Evolutionary conservation across 1,140 invertebrate species (phyloP), one percentile per base, ranked within the genome.

Genomic region (Anagrus nilaparvatae): DNA sequence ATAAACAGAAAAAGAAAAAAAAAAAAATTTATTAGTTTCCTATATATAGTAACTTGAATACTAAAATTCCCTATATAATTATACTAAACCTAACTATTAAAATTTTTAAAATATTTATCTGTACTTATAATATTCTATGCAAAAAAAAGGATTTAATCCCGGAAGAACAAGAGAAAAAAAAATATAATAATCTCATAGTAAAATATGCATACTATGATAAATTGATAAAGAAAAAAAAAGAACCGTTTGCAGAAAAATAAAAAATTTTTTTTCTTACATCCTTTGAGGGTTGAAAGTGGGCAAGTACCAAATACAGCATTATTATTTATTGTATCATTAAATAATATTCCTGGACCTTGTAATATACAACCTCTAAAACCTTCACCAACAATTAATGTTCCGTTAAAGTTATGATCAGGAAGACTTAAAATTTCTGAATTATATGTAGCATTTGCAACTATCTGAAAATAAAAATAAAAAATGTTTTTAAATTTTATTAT

Each of bases 311-410:
- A 86, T 6, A 74, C 57, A 4, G 84, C 83, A 54, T 80, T 81
- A 50, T 75, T 72, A 20, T 75, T 69, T 28, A 74, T 60, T 30
- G 71, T 72, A 12, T 75, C 65, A 54, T 84, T 80, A 57, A 91
- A 86, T 45, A 84, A 74, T 14, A 90, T 72, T 38, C 82, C 79
- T 5, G 85, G 85, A 12, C 87, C 87, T 71, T 89, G 82, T 41
- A 84, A 71, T 20, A 91, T 75, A 58, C 87, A 91, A 40, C 87
- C 87, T 51, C 73, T 77, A 67, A 87, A 89, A 43, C 78, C 74
- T 58, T 82, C 81, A 19, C 86, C 87, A 42, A 90, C 76, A 45
- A 82, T 76, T 47, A 88, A 62, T 67, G 38, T 78, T 69, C 53
- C 73, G 64, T 59, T 74, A 4, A 10, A 5, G 27, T 65, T 63